Evolutionary conservation across 2,797 vertebrate species (phyloP), one percentile per base, ranked within the genome.

Genomic region (Eleutherodactylus coqui): DNA sequence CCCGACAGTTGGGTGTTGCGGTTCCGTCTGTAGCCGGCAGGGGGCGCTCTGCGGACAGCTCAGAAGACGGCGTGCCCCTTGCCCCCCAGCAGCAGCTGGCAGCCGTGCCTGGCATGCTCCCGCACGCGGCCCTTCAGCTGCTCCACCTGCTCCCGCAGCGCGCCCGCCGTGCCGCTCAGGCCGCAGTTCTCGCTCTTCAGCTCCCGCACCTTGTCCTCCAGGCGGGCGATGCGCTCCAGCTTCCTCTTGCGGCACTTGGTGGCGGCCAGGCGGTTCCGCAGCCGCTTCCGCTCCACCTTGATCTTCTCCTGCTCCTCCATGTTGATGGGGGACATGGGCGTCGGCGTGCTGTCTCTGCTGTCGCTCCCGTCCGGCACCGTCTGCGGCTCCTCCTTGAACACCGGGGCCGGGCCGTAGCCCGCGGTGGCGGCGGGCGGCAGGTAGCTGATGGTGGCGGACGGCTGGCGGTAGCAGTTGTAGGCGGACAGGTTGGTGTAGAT

Each of bases 161-260:
- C 92, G 10, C 96, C 95, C 1, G 97, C 97, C 0, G 97, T 96
- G 91, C 85, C 96, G 75, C 96, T 96, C 17, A 98, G 91, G 7
- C 96, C 97, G 1, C 94, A 95, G 92, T 98, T 98, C 92, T 98
- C 96, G 36, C 85, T 94, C 91, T 98, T 97, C 79, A 98, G 89
- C 0, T 92, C 95, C 84, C 97, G 97, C 85, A 98, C 97, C 87
- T 97, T 96, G 38, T 98, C 97, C 91, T 98, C 97, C 91, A 98
- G 90, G 21, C 97, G 94, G 10, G 97, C 94, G 93, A 98, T 98
- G 88, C 97, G 95, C 92, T 98, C 97, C 91, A 98, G 95, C 82
- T 98, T 98, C 91, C 97, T 93, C 91, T 94, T 92, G 89, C 97
- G 95, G 91, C 97, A 98, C 79, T 98, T 98, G 83, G 97, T 98